These are phyloP conservation scores for Accipiter fasciatus DNA, from an alignment of 2,797 vertebrate genomes.

Conservation along the genomic window DNA sequence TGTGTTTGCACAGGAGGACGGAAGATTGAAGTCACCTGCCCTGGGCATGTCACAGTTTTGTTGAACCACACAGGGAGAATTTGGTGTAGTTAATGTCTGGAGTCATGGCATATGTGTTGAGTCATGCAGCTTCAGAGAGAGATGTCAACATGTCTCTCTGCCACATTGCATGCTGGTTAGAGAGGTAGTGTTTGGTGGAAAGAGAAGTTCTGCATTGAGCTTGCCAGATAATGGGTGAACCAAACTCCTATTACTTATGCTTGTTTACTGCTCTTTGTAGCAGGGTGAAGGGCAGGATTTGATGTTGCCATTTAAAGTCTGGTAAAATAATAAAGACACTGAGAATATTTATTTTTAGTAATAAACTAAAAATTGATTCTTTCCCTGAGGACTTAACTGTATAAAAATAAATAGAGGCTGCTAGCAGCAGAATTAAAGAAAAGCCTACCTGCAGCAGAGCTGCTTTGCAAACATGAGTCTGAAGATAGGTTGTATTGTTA, in stretches of 20 bases:
- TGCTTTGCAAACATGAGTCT: neutral
- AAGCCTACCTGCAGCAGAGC: neutral
- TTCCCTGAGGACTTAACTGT: neutral
- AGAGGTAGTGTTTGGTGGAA: neutral
- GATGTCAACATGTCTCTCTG: neutral
- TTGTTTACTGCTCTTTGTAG: neutral
- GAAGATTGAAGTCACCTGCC: neutral
- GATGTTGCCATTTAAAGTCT: neutral
- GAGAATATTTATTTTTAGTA: neutral
- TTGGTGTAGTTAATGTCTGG: neutral
- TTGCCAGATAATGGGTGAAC: neutral
- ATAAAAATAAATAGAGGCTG: neutral
- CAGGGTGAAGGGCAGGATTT: neutral
- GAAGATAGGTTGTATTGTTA: neutral
- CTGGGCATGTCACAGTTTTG: neutral
- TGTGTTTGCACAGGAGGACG: neutral
- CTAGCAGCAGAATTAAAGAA: neutral
- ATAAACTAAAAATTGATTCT: neutral
- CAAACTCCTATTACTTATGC: neutral
- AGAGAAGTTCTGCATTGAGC: neutral
- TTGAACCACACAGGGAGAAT: neutral
- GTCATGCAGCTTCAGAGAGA: neutral
- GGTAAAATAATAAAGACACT: neutral
- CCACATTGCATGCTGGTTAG: neutral
- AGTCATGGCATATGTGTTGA: neutral